Evolutionary conservation across 2,113 vertebrate genomes (phyloP).

Genomic region (Bubo blakistoni): DNA sequence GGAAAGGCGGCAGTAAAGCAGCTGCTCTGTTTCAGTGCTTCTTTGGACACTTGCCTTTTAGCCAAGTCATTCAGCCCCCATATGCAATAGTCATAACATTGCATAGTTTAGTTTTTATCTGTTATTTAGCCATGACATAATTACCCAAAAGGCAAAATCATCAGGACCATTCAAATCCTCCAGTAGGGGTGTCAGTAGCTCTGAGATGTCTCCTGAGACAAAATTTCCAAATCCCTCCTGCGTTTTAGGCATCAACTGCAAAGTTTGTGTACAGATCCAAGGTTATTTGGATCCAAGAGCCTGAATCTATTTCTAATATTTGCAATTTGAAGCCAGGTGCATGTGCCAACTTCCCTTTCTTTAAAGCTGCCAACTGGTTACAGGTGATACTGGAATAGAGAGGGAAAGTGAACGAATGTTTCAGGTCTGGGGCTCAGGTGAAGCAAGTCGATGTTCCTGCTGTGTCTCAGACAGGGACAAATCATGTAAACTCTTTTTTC

Average conservation of each 20-base stretch:
- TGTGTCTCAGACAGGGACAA: background rate
- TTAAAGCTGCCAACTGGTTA: background rate
- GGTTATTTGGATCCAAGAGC: background rate
- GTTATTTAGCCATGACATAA: background rate
- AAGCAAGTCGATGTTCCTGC: background rate
- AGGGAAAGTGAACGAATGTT: background rate
- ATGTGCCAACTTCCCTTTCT: background rate
- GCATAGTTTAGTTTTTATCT: background rate
- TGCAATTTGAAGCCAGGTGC: background rate
- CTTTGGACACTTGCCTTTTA: background rate
- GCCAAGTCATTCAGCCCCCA: background rate
- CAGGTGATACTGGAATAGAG: background rate
- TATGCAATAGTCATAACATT: slow-evolving; percentile 5
- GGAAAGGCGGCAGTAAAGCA: background rate
- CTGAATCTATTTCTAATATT: background rate
- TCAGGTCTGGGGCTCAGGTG: background rate
- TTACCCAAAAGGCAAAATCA: background rate
- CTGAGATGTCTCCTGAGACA: background rate
- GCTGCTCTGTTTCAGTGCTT: background rate
- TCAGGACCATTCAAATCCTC: background rate
- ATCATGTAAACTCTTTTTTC: background rate
- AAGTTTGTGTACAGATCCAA: background rate
- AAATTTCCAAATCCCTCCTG: background rate
- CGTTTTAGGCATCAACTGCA: background rate
- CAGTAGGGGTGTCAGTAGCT: background rate